Base-by-base conservation (phyloP, 2,888 invertebrate genomes). In the Phengaris arion region DNA sequence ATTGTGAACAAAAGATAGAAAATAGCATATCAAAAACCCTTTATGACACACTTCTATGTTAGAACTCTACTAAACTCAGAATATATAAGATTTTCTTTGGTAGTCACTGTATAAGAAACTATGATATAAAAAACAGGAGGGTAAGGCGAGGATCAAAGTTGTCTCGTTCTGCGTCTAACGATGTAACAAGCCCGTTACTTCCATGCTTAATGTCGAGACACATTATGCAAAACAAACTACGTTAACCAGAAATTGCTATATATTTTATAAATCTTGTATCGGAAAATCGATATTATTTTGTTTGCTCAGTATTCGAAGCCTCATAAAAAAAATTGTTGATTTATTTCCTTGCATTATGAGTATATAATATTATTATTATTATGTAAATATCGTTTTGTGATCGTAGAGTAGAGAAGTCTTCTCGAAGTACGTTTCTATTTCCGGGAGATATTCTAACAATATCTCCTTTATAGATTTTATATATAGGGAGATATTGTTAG, bases 151-250 rank as follows among this genome's bases (percentile, higher is more conserved):
- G 35, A 64, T 64, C 64, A 35, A 45, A 45, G 64, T 64, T 64
- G 64, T 64, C 64, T 64, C 64, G 12, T 10, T 13, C 35, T 64
- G 45, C 35, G 45, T 45, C 35, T 64, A 64, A 64, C 64, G 64
- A 64, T 13, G 64, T 64, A 35, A 64, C 64, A 64, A 64, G 64
- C 35, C 64, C 64, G 6, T 64, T 35, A 35, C 12, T 64, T 45
- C 64, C 45, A 64, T 64, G 35, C 35, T 45, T 64, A 64, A 64
- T 35, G 64, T 35, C 12, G 35, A 64, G 12, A 35, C 35, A 6
- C 35, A 35, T 64, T 64, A 64, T 64, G 64, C 64, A 64, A 64
- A 64, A 64, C 64, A 35, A 64, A 64, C 64, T 35, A 35, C 35
- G 64, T 22, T 64, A 64, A 64, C 64, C 35, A 64, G 64, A 64